Evolutionary conservation across 92 coral and sea anemone species (phyloP), one percentile per base, ranked within the genome.

Genomic region (Plumapathes pennacea): DNA sequence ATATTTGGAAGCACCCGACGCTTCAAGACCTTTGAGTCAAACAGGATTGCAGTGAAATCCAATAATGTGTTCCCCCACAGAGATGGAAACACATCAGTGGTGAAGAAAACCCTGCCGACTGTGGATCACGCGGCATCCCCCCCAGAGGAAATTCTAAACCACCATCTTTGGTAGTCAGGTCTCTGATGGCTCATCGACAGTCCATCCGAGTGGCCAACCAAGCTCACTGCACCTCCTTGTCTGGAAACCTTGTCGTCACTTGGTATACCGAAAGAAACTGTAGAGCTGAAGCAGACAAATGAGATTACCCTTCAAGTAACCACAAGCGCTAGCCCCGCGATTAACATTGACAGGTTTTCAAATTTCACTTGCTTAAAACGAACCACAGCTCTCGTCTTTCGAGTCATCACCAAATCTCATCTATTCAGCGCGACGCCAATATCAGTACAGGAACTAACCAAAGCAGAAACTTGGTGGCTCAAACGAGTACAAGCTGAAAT

Each of bases 51-150:
- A 29, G 57, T n/a, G n/a, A n/a, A n/a, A n/a, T n/a, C n/a, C n/a
- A n/a, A n/a, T n/a, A n/a, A n/a, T n/a, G n/a, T n/a, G n/a, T n/a
- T n/a, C n/a, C n/a, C n/a, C n/a, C n/a, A n/a, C n/a, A n/a, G n/a
- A n/a, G n/a, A n/a, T n/a, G 38, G 48, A 31, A 7, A 25, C 62
- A 49, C 20, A 17, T 64, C 45, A 28, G 17, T 49, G 62, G 62
- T 27, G 14, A 26, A 27, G 69, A 72, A 32, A 72, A 72, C 41
- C 80, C 80, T 28, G 80, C 64, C 5, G 64, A 72, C 18, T 6
- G 51, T 29, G 80, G 54, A 34, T 61, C 60, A 19, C 20, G 60
- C 4, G 60, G 60, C 45, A 48, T 48, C 17, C 28, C 12, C n/a
- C n/a, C n/a, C n/a, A n/a, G n/a, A n/a, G n/a, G n/a, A n/a, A n/a